Base-by-base conservation (phyloP, 2,888 invertebrate genomes). In the Cephus spinipes region DNA sequence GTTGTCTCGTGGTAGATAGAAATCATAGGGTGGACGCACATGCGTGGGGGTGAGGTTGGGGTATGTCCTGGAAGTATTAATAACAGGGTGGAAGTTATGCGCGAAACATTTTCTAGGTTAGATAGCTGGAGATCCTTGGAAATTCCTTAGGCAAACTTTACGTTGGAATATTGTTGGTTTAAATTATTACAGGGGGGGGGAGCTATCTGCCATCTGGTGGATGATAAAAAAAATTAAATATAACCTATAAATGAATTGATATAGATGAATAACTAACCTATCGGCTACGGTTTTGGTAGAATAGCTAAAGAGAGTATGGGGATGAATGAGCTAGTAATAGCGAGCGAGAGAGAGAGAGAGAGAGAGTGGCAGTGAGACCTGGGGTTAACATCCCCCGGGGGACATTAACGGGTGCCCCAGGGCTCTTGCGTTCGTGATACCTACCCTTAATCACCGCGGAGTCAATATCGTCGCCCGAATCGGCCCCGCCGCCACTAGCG, bases 381-480 rank as follows among this genome's bases (percentile, higher is more conserved):
- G 71, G 32, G 32, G 71, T 71, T 71, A 71, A 71, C 71, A 71
- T 71, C 71, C 34, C 74, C 73, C 74, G 12, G 11, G 35, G 74
- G 35, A 74, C 74, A 74, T 74, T 74, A 74, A 32, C 30, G 23
- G 71, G 31, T 15, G 15, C 30, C 55, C 74, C 23, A 74, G 74
- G 32, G 74, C 32, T 83, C 80, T 83, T 80, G 83, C 81, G 82
- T 82, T 77, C 76, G 35, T 32, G 73, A 74, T 77, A 77, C 69
- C 31, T 75, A 81, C 87, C 86, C 87, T 82, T 85, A 84, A 86
- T 84, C 82, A 76, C 81, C 69, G 76, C 73, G 82, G 81, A 84
- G 87, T 86, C 86, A 82, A 86, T 87, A 85, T 83, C 86, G 84
- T 80, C 81, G 83, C 78, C 81, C 33, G 34, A 79, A 82, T 85